These are phyloP conservation scores for Cryptocheilus praepositus DNA, from an alignment of 2,888 invertebrate species.

Conservation along the genomic window DNA sequence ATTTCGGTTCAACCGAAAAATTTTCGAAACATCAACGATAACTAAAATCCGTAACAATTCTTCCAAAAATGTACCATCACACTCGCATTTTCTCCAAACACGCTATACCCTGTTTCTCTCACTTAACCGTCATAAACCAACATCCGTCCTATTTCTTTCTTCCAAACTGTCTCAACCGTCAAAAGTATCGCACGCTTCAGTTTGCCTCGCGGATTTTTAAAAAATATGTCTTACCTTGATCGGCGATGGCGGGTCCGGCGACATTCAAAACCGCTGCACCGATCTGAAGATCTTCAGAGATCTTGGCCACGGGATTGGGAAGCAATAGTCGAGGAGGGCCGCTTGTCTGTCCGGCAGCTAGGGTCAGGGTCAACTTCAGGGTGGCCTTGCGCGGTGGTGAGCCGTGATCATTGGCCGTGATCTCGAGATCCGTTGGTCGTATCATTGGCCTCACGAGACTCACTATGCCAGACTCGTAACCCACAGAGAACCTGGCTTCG, in stretches of 20 bases:
- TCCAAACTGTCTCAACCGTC: no score
- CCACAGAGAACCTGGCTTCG: conserved; percentile 86
- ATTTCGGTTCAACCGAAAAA: no score
- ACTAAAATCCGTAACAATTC: no score
- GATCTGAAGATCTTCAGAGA: conserved; percentile 85
- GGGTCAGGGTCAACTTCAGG: conserved; percentile 79
- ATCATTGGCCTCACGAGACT: conserved; percentile 82
- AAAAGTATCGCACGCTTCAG: no score
- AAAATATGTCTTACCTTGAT: conserved; percentile 41
- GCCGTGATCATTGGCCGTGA: conserved; percentile 93
- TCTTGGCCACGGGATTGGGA: conserved; percentile 84
- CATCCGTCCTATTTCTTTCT: no score
- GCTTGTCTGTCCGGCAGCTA: conserved; percentile 84
- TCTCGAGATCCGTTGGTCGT: conserved; percentile 78
- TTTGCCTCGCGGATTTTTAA: no score
- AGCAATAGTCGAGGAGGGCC: conserved; percentile 89
- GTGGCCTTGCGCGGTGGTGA: conserved; percentile 82
- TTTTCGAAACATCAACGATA: no score
- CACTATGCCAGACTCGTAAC: conserved; percentile 86
- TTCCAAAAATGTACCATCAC: no score
- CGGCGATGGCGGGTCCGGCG: conserved; percentile 81
- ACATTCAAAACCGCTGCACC: conserved; percentile 89
- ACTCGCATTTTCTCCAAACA: no score
- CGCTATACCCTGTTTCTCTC: no score
- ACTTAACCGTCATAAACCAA: no score